Base-by-base conservation (phyloP, 2,888 invertebrate species). In the Antheraea yamamai region DNA sequence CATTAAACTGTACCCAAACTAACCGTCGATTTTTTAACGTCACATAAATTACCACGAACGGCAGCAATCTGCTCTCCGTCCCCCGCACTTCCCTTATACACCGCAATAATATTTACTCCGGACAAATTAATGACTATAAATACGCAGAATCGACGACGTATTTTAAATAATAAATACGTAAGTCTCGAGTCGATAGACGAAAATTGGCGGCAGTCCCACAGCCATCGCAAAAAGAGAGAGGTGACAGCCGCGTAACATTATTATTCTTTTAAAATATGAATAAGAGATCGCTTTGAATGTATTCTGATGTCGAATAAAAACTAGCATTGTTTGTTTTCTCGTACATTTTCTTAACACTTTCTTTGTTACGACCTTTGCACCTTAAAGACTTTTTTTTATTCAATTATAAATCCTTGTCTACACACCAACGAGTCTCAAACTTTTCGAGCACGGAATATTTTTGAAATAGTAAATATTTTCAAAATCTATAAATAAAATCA, bases 151-250 rank as follows among this genome's bases (percentile, higher is more conserved):
- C 26, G 30, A 66, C 39, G 70, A 70, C n/a, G 39, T 39, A 70
- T 70, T n/a, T 70, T 4, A 39, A 70, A 39, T 70, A 8, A 70
- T 70, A 68, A 20, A n/a, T 3, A 70, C 70, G 39, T 68, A 39
- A 39, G 20, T 30, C 30, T 26, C 26, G 16, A 66, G 72, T 26
- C 61, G 61, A 23, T 61, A 61, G 3, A 30, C 71, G 70, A 26
- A 58, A 52, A 71, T 39, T 73, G 73, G 73, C 73, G 61, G 64
- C 58, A 61, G 58, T 58, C 73, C 61, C 73, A 73, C 20, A 35
- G 39, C 8, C 20, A 26, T 10, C n/a, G 66, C 4, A 35, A 30
- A 68, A 35, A 35, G 70, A 12, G n/a, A n/a, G 39, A n/a, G 35
- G 68, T 35, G 39, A 8, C 39, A 70, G 70, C 39, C n/a, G 39